phyloP scores from a whole-genome alignment of 2,888 invertebrate genomes.

The Catocala nupta region DNA sequence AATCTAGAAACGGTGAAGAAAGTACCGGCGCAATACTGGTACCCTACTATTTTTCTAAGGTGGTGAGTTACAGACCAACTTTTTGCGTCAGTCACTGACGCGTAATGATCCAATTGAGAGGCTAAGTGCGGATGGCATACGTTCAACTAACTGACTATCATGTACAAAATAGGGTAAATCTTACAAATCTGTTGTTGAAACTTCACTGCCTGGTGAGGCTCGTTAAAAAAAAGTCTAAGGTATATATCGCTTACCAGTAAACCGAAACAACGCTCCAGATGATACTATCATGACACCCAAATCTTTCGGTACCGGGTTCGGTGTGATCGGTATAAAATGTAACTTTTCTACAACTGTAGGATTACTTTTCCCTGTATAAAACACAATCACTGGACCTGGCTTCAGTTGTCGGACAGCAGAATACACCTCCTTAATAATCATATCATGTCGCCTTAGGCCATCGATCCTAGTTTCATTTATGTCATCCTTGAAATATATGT shows the following conservation, averaged over 20 bases:
- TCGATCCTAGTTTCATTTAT: conserved; percentile 53
- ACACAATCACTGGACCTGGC: conserved; percentile 61
- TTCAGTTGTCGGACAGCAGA: conserved; percentile 49
- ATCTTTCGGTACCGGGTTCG: conserved; percentile 21
- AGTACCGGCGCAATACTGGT: too few relatives aligned
- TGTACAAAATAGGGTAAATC: too few relatives aligned
- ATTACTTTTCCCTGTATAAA: conserved; percentile 74
- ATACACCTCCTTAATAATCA: conserved; percentile 64
- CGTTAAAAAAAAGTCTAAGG: too few relatives aligned
- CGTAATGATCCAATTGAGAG: too few relatives aligned
- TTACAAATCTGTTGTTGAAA: too few relatives aligned
- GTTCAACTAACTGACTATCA: too few relatives aligned
- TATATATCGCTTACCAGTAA: conserved; percentile 58
- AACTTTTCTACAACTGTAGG: conserved; percentile 52
- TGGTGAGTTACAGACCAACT: too few relatives aligned
- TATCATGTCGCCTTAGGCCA: conserved; percentile 66
- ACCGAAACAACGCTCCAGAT: conserved; percentile 62
- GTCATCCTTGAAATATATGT: conserved; percentile 66
- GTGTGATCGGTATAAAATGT: conserved; percentile 36
- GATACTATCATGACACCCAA: conserved; percentile 58
- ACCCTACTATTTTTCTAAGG: too few relatives aligned
- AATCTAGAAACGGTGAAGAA: too few relatives aligned
- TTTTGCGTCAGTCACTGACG: too few relatives aligned
- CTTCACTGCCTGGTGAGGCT: too few relatives aligned
- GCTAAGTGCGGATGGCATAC: too few relatives aligned